Base-by-base conservation (phyloP, 2,888 invertebrate genomes). In the Oligia strigilis region DNA sequence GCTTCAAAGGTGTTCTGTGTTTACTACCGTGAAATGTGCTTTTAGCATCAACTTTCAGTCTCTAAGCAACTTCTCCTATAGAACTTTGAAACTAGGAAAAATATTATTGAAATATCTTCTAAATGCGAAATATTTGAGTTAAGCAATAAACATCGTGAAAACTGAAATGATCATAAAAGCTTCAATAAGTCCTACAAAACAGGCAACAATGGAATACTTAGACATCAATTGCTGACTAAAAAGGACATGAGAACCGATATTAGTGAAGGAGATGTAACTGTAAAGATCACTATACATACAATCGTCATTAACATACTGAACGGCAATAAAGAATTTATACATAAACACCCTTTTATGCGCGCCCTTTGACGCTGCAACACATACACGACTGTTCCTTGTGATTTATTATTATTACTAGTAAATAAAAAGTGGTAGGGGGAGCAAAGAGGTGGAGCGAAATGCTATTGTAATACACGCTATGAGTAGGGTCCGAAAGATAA, bases 391-490 rank as follows among this genome's bases (percentile, higher is more conserved):
- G 93, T 92, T 93, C 92, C 92, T 92, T 89, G 94, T 96, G 96
- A 96, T 96, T 97, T 96, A 97, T 93, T 96, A 97, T 97, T 97
- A 96, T 97, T 96, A 96, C 95, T 93, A 95, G 96, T 96, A 96
- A 96, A 96, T 97, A 97, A 97, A 97, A 97, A 95, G 96, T 97
- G 92, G 97, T 95, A 97, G 97, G 97, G 97, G 97, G 97, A 95
- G 94, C 94, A 94, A 95, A 95, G 96, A 96, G 97, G 97, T 97
- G 97, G 97, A 96, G 97, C 97, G 94, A 95, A 95, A 95, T 93
- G 92, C 94, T 93, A 94, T 96, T 96, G 95, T 96, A 94, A 94
- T 92, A 92, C 85, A 90, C 91, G 90, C 90, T 86, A 91, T 87
- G 94, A 93, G 94, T 93, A 95, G 97, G 97, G 95, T 94, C 94